Evolutionary conservation across 2,797 vertebrate genomes (phyloP).

Genomic region (Melanogrammus aeglefinus): DNA sequence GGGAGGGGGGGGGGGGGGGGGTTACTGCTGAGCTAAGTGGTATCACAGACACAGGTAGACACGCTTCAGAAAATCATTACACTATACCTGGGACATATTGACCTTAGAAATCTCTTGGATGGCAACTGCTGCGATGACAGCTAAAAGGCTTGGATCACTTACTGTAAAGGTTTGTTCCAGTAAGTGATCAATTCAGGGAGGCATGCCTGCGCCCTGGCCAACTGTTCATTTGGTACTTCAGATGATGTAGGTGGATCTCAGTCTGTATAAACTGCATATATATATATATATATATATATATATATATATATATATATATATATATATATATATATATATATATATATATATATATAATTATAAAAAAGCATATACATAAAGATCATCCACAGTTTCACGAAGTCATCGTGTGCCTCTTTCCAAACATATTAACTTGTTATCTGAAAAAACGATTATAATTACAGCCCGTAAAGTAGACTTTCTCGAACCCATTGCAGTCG

Average conservation of each 20-base stretch:
- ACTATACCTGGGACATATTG: background rate
- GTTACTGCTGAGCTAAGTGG: background rate
- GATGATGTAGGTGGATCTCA: background rate
- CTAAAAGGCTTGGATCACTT: background rate
- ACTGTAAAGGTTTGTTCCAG: background rate
- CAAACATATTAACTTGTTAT: background rate
- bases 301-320: background rate
- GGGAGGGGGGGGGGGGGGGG: background rate
- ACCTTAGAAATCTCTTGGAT: background rate
- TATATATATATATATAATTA: background rate
- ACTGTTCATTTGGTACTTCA: background rate
- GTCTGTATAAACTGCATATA: no score
- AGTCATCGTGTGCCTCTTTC: background rate
- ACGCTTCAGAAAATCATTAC: background rate
- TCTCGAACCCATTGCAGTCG: background rate
- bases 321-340: no score
- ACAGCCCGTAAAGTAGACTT: background rate
- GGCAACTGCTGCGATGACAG: background rate
- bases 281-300: no score
- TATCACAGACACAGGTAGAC: background rate
- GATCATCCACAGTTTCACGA: background rate
- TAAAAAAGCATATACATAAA: background rate
- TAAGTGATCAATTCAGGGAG: constrained; percentile 1
- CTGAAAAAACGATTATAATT: background rate
- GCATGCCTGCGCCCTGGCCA: background rate